Evolutionary conservation across 2,113 vertebrate genomes (phyloP).

Genomic region (Ailuropoda melanoleuca): DNA sequence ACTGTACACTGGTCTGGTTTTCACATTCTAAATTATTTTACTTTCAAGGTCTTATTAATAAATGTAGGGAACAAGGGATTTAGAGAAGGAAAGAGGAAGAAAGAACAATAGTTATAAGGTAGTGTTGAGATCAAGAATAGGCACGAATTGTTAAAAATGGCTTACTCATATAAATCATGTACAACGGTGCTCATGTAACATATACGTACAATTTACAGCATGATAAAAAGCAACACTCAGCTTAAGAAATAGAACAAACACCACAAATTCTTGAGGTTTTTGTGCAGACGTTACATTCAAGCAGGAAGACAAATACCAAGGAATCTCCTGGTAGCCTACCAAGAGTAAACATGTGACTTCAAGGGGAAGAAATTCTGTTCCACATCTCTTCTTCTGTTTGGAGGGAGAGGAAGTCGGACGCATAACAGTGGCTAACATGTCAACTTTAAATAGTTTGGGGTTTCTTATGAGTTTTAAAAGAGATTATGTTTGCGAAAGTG

Average conservation of each 20-base stretch:
- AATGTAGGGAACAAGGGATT: not conserved
- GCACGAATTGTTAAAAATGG: not conserved
- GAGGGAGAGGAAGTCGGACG: not conserved
- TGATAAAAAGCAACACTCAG: not conserved
- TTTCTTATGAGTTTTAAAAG: not conserved
- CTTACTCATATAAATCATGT: not conserved
- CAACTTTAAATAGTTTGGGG: not conserved
- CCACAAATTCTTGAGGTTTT: not conserved
- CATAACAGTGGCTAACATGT: not conserved
- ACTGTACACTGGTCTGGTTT: not conserved
- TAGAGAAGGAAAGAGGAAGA: not conserved
- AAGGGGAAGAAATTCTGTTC: not conserved
- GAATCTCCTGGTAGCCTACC: not conserved
- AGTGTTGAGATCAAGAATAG: not conserved
- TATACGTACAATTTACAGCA: not conserved
- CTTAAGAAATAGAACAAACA: not conserved
- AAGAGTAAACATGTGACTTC: not conserved
- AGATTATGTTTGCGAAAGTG: not conserved
- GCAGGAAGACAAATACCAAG: not conserved
- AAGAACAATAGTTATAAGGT: not conserved
- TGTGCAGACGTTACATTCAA: not conserved
- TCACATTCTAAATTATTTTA: not conserved
- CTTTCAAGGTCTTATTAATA: not conserved
- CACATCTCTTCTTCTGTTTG: not conserved
- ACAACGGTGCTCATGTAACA: not conserved